Conservation (phyloP, 1,140 invertebrate species). For the Tetraneura akinire region DNA sequence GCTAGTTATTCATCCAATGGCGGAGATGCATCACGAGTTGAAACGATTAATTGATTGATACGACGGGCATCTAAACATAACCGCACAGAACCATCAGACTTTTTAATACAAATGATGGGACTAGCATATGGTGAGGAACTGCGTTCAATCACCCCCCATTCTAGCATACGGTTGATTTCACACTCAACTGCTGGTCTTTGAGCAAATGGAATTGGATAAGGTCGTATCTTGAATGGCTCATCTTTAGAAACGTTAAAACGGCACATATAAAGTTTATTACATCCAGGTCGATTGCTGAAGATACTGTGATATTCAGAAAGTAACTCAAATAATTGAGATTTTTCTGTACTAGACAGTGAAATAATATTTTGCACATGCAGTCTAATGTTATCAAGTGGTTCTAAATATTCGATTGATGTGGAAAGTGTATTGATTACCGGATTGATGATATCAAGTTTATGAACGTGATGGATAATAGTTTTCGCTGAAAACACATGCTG, state of each 20-base stretch:
- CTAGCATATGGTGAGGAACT: not conserved
- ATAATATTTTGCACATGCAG: not conserved
- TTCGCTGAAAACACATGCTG: not conserved
- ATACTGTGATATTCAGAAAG: not conserved
- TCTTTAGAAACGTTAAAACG: not conserved
- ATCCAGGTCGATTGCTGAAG: not conserved
- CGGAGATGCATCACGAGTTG: not conserved
- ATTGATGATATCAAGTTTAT: not conserved
- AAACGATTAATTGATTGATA: not conserved
- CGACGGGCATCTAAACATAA: constrained; percentile 11
- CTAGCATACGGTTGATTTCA: not conserved
- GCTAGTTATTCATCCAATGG: not conserved
- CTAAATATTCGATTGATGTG: not conserved
- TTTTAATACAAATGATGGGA: not conserved
- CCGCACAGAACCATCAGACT: not conserved
- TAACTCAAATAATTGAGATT: not conserved
- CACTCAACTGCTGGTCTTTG: not conserved
- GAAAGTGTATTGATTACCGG: not conserved
- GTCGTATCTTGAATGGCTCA: not conserved
- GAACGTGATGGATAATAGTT: not conserved
- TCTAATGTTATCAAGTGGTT: not conserved
- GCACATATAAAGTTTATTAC: not conserved
- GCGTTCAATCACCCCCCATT: constrained; percentile 24
- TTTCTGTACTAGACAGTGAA: not conserved
- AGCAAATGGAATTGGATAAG: not conserved